Percentiles rank a stretch among this genome's conserved stretches.
Evolutionary conservation across 1,140 invertebrate species (phyloP).

Genomic region (Elysia chlorotica): DNA sequence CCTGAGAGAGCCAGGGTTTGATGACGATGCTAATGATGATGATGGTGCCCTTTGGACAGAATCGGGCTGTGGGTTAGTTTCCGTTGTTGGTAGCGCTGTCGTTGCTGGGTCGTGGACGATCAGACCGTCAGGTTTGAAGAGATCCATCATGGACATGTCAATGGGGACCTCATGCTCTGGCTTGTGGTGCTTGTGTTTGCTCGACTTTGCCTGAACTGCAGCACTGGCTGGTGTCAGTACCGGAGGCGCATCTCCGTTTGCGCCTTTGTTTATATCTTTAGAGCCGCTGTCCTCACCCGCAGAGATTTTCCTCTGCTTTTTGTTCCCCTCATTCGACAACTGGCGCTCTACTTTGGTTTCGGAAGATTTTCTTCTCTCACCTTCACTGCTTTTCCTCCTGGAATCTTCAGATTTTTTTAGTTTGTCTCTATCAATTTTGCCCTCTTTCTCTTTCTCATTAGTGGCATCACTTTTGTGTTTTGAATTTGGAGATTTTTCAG

Average conservation of each 20-base stretch:
- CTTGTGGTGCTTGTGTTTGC: slow-evolving; percentile 27
- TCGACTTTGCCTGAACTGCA: background rate
- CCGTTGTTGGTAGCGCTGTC: no score
- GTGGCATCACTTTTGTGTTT: background rate
- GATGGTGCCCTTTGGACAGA: no score
- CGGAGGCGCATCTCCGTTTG: background rate
- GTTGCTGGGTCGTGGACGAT: slow-evolving; percentile 31
- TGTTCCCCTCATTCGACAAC: no score
- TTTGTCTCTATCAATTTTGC: background rate
- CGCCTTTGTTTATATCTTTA: background rate
- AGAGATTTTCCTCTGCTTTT: no score
- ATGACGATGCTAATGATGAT: no score
- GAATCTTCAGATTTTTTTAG: background rate
- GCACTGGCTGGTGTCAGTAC: background rate
- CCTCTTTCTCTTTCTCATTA: background rate
- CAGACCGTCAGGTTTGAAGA: slow-evolving; percentile 38
- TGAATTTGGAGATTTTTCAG: background rate
- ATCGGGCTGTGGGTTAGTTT: no score
- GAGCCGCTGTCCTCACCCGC: no score
- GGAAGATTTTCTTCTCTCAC: slow-evolving; percentile 1
- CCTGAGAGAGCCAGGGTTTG: no score
- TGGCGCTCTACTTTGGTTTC: no score
- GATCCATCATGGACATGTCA: slow-evolving; percentile 33
- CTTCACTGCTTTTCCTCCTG: slow-evolving; percentile 1
- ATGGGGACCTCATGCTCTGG: slow-evolving; percentile 24